phyloP scores from a whole-genome alignment of 2,888 invertebrate genomes.

The Rosalia funebris region DNA sequence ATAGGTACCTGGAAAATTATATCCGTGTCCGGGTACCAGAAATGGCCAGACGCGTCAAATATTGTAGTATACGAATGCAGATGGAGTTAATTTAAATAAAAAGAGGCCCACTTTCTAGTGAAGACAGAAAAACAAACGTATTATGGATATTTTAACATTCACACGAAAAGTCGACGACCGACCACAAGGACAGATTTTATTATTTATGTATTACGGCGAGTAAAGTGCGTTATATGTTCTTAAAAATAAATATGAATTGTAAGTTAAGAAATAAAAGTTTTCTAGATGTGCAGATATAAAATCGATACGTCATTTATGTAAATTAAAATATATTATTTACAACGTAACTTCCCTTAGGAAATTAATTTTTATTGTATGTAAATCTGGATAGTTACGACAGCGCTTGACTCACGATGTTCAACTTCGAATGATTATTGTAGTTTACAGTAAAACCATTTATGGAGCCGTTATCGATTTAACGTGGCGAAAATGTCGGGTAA shows the following conservation, averaged over 20 bases:
- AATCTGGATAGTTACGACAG: not conserved
- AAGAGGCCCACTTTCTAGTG: too few relatives aligned
- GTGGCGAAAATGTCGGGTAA: not conserved
- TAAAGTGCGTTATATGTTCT: constrained; percentile 4
- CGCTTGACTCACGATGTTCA: not conserved
- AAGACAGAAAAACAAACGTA: too few relatives aligned
- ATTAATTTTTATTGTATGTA: constrained; percentile 7
- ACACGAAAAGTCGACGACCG: not conserved
- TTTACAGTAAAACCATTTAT: too few relatives aligned
- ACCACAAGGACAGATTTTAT: not conserved
- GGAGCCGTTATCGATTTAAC: too few relatives aligned
- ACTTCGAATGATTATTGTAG: too few relatives aligned
- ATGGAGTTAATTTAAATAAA: not conserved
- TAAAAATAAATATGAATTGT: constrained; percentile 3
- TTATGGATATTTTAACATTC: not conserved
- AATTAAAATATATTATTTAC: constrained; percentile 4
- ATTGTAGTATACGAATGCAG: not conserved
- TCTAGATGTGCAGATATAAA: constrained; percentile 13
- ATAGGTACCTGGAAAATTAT: constrained; percentile 11
- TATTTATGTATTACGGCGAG: too few relatives aligned
- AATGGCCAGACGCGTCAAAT: too few relatives aligned
- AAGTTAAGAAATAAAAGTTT: constrained; percentile 13
- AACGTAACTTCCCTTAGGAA: not conserved
- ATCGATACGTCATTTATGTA: constrained; percentile 2
- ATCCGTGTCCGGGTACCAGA: constrained; percentile 1